phyloP scores from a whole-genome alignment of 1,140 invertebrate species.

The Zelostemma sp. region DNA sequence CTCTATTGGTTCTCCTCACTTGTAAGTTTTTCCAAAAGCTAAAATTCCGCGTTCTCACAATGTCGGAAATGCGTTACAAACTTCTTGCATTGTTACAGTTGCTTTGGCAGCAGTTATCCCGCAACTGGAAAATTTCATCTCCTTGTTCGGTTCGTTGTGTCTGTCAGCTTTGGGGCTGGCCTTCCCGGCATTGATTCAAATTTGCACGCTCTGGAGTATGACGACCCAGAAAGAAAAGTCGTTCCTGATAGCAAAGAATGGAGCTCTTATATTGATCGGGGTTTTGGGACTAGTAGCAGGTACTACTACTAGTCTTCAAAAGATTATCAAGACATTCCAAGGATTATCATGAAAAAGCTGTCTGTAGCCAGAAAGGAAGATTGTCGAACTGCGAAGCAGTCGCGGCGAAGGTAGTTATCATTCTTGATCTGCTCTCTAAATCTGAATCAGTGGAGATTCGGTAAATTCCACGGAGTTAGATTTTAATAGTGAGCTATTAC shows the following conservation, averaged over 20 bases:
- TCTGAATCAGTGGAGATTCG: no score
- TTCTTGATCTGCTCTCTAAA: background rate
- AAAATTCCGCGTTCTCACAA: no score
- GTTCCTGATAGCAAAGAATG: slow-evolving; percentile 76
- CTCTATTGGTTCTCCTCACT: slow-evolving; percentile 78
- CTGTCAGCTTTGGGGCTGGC: slow-evolving; percentile 87
- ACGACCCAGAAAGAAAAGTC: slow-evolving; percentile 64
- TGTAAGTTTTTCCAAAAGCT: slow-evolving; percentile 75
- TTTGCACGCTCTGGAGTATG: slow-evolving; percentile 76
- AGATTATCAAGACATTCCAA: slow-evolving; percentile 76
- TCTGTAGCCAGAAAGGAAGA: no score
- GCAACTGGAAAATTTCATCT: slow-evolving; percentile 89
- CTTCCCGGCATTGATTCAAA: slow-evolving; percentile 87
- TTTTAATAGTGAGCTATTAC: background rate
- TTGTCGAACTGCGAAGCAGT: background rate
- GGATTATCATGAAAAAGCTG: no score
- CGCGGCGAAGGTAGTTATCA: background rate
- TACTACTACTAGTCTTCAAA: slow-evolving; percentile 77
- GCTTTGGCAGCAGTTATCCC: slow-evolving; percentile 83
- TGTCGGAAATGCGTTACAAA: no score
- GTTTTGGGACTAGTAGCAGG: slow-evolving; percentile 77
- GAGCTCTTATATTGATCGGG: slow-evolving; percentile 78
- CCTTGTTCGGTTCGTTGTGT: slow-evolving; percentile 88
- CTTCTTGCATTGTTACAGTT: slow-evolving; percentile 73
- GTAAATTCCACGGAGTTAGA: background rate